Evolutionary conservation across 2,888 invertebrate genomes (phyloP), one percentile per base, ranked within the genome.

Genomic region (Temnothorax rugatulus): DNA sequence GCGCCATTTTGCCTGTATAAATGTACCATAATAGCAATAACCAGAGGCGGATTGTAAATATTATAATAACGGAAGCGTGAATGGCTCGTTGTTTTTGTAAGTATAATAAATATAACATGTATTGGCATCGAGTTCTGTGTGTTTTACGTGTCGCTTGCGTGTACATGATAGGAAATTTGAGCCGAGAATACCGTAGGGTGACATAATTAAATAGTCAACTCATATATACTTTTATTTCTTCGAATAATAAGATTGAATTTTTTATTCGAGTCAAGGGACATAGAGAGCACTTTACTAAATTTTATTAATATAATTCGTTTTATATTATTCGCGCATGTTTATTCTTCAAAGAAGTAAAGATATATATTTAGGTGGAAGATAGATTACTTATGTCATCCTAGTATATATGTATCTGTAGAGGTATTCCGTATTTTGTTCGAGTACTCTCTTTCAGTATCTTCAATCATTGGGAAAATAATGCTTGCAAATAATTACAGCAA

Each of bases 11-110:
- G 88, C 86, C 84, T 90, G 89, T 89, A 92, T 90, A 92, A 91
- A 92, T 92, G 92, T 92, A 92, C 75, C n/a, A 81, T 86, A 92
- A n/a, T 92, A 90, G 92, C 92, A 92, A 92, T 92, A 93, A 93
- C 89, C 75, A 71, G 87, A 38, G 73, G 34, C 15, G 87, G 85
- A 87, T 83, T 93, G 92, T 92, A 92, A 84, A 91, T 92, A 92
- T 41, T 41, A 82, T 64, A 77, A 66, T 38, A 76, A 64, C 15
- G 44, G 34, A 64, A 54, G 74, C 50, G 68, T 50, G 66, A 68
- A 18, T 47, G 47, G 77, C 29, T 87, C 71, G 81, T 89, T 84
- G 86, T 88, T 89, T 90, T 89, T 88, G 79, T 91, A 90, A 89
- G 54, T 90, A 83, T 82, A 59, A 61, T 25, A 77, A 74, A 77